phyloP scores from a whole-genome alignment of 2,888 invertebrate species.

The Tanytarsus gracilentus region DNA sequence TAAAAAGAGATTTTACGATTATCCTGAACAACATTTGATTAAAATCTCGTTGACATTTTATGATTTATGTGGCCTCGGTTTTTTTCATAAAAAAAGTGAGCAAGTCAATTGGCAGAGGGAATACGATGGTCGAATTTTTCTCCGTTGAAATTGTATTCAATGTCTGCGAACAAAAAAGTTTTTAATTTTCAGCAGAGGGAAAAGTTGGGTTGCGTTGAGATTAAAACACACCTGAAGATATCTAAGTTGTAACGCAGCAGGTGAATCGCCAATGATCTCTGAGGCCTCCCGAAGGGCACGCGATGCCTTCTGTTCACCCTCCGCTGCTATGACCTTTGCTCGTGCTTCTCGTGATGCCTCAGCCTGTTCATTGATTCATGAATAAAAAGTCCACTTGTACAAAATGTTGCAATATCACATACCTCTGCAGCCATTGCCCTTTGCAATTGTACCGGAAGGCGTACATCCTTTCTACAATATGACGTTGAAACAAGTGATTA shows the following conservation, averaged over 20 bases:
- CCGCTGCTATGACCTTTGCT: conserved; percentile 50
- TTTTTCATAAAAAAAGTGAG: conserved; percentile 29
- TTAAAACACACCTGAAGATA: conserved; percentile 64
- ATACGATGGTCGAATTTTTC: conserved; percentile 96
- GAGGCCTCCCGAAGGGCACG: conserved; percentile 89
- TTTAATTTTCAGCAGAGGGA: neutral
- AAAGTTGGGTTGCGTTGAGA: neutral
- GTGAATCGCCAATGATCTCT: conserved; percentile 88
- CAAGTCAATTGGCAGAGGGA: conserved; percentile 49
- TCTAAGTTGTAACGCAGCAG: conserved; percentile 86
- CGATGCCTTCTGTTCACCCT: conserved; percentile 43
- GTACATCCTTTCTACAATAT: conserved; percentile 75
- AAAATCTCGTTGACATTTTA: conserved; percentile 12
- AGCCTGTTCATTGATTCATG: conserved; percentile 43
- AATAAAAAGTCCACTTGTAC: neutral
- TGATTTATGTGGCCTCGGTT: conserved; percentile 5
- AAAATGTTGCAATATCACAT: too few relatives aligned
- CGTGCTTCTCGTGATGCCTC: conserved; percentile 88
- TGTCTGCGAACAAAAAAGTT: conserved; percentile 55
- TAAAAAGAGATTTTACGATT: neutral
- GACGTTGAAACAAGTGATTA: too few relatives aligned
- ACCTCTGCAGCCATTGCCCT: conserved; percentile 89
- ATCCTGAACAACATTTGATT: conserved; percentile 7
- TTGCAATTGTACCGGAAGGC: conserved; percentile 84
- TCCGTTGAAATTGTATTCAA: conserved; percentile 94